Percentiles rank a stretch among this genome's conserved stretches.
These are phyloP conservation scores for Cuniculus paca DNA, from an alignment of 2,797 vertebrate genomes.

Conservation along the genomic window DNA sequence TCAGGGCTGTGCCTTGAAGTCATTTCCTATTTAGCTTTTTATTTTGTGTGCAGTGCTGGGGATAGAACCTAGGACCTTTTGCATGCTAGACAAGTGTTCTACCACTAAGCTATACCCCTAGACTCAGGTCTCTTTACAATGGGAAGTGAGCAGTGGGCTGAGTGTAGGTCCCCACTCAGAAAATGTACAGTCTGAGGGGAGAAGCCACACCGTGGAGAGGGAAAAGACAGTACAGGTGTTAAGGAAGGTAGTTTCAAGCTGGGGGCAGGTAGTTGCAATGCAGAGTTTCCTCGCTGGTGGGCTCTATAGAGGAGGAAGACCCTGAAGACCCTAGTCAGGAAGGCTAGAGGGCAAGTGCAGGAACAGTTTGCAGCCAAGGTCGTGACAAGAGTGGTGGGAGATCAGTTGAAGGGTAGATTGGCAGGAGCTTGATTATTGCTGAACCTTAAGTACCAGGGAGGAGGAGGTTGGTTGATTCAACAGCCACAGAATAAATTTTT, in stretches of 20 bases:
- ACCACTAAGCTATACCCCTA: neutral
- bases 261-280: too few relatives aligned
- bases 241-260: neutral
- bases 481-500: neutral
- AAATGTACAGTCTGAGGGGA: neutral
- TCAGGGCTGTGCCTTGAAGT: neutral
- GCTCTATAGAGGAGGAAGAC: neutral
- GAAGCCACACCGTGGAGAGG: neutral
- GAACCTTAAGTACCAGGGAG: neutral
- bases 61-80: neutral
- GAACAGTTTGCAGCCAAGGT: rapidly evolving
- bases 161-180: neutral
- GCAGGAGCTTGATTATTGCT: neutral
- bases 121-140: neutral
- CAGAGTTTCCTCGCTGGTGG: neutral
- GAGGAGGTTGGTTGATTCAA: conserved; percentile 17
- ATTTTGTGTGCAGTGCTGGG: neutral
- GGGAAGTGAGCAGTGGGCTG: neutral
- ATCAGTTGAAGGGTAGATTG: neutral
- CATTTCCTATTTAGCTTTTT: neutral
- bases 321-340: neutral
- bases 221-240: neutral
- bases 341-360: neutral
- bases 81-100: neutral
- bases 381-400: neutral